Evolutionary conservation across 2,113 vertebrate species (phyloP).

Genomic region (Rhinogobius similis): DNA sequence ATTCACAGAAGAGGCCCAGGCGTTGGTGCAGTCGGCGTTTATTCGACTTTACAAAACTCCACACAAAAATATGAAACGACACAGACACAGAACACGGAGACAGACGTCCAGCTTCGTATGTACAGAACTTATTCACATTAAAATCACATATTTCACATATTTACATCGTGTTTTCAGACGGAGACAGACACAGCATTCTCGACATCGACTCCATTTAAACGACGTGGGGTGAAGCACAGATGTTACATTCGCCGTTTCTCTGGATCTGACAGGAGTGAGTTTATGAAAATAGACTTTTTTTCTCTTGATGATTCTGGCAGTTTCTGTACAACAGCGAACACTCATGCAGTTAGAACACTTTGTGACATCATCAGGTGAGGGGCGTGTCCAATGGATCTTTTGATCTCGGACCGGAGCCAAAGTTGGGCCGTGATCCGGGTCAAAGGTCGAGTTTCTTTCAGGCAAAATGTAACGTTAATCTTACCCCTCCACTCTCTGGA

Average conservation of each 20-base stretch:
- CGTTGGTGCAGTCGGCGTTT: constrained; percentile 47
- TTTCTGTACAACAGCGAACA: constrained; percentile 60
- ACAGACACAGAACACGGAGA: constrained; percentile 60
- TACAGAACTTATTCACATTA: constrained; percentile 59
- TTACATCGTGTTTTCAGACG: constrained; percentile 62
- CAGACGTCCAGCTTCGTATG: constrained; percentile 48
- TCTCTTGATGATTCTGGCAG: constrained; percentile 58
- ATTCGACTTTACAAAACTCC: constrained; percentile 72
- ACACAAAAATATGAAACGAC: constrained; percentile 67
- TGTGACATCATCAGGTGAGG: constrained; percentile 50
- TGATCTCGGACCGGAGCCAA: background rate
- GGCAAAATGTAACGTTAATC: too few relatives aligned
- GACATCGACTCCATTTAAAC: constrained; percentile 34
- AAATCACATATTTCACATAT: constrained; percentile 39
- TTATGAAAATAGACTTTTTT: constrained; percentile 55
- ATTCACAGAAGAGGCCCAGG: too few relatives aligned
- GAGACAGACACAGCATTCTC: constrained; percentile 61
- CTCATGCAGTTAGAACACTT: constrained; percentile 63
- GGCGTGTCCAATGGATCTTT: constrained; percentile 11
- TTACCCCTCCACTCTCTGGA: background rate
- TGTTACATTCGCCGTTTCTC: too few relatives aligned
- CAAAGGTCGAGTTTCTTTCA: too few relatives aligned
- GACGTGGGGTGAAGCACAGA: too few relatives aligned
- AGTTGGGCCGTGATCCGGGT: too few relatives aligned
- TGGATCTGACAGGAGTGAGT: constrained; percentile 31